A percentile compares a stretch with the other conserved stretches of the same genome.
Evolutionary conservation across 2,113 vertebrate species (phyloP).

Genomic region (Grus americana): DNA sequence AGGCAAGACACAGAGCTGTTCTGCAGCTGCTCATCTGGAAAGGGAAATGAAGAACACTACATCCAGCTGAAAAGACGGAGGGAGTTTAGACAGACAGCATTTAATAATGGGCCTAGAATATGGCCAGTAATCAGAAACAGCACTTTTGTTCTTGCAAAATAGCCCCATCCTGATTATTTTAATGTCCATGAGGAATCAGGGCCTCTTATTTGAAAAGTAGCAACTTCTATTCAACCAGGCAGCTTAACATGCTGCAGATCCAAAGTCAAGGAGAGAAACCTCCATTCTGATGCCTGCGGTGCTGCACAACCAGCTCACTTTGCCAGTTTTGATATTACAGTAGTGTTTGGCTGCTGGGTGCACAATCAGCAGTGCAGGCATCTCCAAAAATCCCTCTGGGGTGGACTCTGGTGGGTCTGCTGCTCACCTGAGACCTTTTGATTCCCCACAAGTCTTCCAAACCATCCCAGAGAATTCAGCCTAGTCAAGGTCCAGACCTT

Average conservation of each 20-base stretch:
- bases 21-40: background rate
- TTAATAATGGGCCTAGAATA: background rate
- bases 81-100: background rate
- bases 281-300: fast-evolving
- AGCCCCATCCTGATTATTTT: background rate
- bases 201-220: background rate
- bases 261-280: background rate
- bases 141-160: background rate
- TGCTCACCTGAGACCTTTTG: background rate
- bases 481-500: background rate
- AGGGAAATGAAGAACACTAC: background rate
- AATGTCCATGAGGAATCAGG: background rate
- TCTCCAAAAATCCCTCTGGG: fast-evolving
- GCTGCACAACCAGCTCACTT: background rate
- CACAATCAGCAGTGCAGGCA: background rate
- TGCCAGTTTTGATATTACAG: background rate
- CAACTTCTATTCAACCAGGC: background rate
- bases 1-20: background rate
- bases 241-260: background rate
- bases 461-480: background rate
- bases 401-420: background rate
- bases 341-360: background rate
- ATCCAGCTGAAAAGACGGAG: background rate
- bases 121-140: background rate
- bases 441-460: background rate